Evolutionary conservation across 37 sponge, comb jelly and placozoan species (phyloP).

Genomic region (Ephydatia muelleri): DNA sequence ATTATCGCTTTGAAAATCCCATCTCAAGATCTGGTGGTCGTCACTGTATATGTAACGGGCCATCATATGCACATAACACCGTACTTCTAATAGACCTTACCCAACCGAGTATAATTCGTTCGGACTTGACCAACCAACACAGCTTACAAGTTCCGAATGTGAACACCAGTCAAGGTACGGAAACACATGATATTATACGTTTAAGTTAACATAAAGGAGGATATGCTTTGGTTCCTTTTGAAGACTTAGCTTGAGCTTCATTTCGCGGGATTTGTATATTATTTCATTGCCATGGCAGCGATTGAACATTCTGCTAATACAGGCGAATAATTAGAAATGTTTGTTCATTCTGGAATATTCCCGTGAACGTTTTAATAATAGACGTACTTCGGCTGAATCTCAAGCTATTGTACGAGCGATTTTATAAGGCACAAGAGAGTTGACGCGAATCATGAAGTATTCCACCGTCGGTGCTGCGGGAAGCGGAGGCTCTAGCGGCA

Average conservation of each 20-base stretch:
- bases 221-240: constrained; percentile 68
- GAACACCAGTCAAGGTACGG: constrained; percentile 33
- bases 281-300: constrained; percentile 38
- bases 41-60: constrained; percentile 47
- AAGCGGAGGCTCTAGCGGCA: not conserved
- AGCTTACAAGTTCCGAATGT: constrained; percentile 85
- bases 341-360: not conserved
- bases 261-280: constrained; percentile 19
- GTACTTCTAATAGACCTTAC: constrained; percentile 28
- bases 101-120: constrained; percentile 83
- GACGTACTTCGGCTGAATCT: not conserved
- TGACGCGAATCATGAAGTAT: not conserved
- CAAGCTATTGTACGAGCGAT: not conserved
- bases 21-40: constrained; percentile 78
- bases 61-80: not conserved
- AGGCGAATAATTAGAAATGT: not conserved
- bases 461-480: not conserved
- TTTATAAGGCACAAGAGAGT: not conserved
- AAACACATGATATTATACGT: not conserved
- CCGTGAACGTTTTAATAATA: not conserved
- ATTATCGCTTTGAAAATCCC: constrained; percentile 69
- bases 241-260: constrained; percentile 61
- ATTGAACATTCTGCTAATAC: not conserved
- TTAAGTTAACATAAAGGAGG: constrained; percentile 11
- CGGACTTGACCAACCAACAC: constrained; percentile 82